Base-by-base conservation (phyloP, 1,140 invertebrate genomes). In the Planococcus citri region DNA sequence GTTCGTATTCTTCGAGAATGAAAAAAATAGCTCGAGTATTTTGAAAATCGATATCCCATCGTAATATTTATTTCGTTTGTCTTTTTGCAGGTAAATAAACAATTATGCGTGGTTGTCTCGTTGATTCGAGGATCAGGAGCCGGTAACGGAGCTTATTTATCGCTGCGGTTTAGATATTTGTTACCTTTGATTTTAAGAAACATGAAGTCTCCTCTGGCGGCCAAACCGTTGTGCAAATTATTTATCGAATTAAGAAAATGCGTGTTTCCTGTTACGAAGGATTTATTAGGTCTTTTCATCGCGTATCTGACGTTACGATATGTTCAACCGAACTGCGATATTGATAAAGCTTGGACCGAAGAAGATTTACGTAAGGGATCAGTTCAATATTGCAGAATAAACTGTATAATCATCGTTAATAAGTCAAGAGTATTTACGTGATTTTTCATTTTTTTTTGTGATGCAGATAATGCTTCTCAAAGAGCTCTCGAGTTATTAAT, bases 331-430 rank as follows among this genome's bases (percentile, higher is more conserved):
- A 85, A 87, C 22, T 94, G 91, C 77, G 85, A 88, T 75, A 76
- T 96, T 24, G 85, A 90, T 73, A 75, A 80, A 1, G 82, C 85
- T 51, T 96, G 94, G 94, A 84, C 86, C 73, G 83, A 87, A 33
- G 88, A 91, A 75, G 80, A 86, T 37, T 78, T 92, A 1, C 78
- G 73, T 74, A 67, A 70, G 70, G 38, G 9, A n/a, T 22, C 27
- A 25, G 3, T 24, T 64, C 60, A 12, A 22, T 10, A 64, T 25
- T 64, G 3, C 22, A n/a, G n/a, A n/a, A n/a, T n/a, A n/a, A n/a
- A n/a, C n/a, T n/a, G n/a, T n/a, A 41, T 41, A 10, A 10, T n/a
- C 37, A 41, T 41, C n/a, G n/a, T n/a, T n/a, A n/a, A 12, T 33
- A 33, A 33, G 29, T 8, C 17, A n/a, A 17, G 17, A 6, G 4